Percentiles rank a stretch among this genome's conserved stretches.
phyloP scores from a whole-genome alignment of 2,113 vertebrate species.

The Pampusana beccarii region DNA sequence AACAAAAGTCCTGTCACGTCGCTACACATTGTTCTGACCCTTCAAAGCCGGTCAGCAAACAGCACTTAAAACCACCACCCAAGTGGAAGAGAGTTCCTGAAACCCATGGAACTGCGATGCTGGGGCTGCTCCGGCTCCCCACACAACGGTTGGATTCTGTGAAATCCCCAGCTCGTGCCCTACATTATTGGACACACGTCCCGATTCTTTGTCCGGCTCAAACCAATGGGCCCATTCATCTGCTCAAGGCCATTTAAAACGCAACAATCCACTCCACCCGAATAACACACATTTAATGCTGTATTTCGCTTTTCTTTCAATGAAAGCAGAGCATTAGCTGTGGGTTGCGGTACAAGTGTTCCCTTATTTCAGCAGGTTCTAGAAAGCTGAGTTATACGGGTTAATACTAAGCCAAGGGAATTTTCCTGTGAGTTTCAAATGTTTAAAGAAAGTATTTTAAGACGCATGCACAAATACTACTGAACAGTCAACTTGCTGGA shows the following conservation, averaged over 20 bases:
- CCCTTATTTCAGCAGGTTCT: neutral
- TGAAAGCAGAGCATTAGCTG: neutral
- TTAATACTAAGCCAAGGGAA: neutral
- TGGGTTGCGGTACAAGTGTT: neutral
- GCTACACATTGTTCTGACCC: neutral
- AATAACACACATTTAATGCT: neutral
- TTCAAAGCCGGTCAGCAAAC: conserved; percentile 19
- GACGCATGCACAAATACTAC: neutral
- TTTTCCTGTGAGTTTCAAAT: neutral
- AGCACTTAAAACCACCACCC: neutral
- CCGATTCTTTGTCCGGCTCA: conserved; percentile 12
- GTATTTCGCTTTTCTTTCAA: neutral
- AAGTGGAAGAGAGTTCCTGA: conserved; percentile 36
- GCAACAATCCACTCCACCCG: neutral
- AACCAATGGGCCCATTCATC: neutral
- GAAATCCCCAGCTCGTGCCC: conserved; percentile 31
- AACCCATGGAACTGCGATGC: neutral
- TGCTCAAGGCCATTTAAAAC: neutral
- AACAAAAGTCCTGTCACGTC: conserved; percentile 8
- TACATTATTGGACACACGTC: neutral
- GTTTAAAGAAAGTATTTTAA: neutral
- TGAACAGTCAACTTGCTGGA: neutral
- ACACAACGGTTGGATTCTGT: conserved; percentile 23
- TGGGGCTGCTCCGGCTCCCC: neutral
- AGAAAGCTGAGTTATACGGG: neutral